Conservation (phyloP, 2,113 vertebrate species). For the Aegithalos caudatus region DNA sequence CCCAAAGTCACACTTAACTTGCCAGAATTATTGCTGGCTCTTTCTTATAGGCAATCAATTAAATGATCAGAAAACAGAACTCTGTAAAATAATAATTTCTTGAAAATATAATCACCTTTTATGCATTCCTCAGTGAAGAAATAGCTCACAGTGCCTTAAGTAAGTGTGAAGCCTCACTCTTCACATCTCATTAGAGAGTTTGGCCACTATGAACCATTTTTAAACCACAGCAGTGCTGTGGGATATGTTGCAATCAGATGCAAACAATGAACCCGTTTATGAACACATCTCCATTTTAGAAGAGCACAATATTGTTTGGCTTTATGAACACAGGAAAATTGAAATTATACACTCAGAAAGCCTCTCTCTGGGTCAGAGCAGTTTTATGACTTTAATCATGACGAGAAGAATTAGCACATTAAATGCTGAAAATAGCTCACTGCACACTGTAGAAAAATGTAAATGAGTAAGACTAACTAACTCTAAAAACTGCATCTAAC, state of each 20-base stretch:
- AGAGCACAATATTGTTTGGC: background rate
- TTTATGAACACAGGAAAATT: slow-evolving; percentile 16
- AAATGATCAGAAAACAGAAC: background rate
- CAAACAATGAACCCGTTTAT: background rate
- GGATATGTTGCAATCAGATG: background rate
- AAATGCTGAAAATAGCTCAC: slow-evolving; percentile 2
- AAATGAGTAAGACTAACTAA: background rate
- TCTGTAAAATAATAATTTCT: background rate
- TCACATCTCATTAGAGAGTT: background rate
- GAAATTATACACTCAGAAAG: slow-evolving; percentile 18
- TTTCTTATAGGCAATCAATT: background rate
- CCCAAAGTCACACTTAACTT: background rate
- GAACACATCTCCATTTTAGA: background rate
- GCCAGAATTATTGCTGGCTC: background rate
- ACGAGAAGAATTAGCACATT: slow-evolving; percentile 11
- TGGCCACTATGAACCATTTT: background rate
- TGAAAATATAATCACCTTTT: background rate
- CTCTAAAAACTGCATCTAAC: background rate
- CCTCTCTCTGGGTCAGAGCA: slow-evolving; percentile 13
- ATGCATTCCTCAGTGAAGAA: background rate
- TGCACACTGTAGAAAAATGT: background rate
- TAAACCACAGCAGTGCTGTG: background rate
- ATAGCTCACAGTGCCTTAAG: background rate
- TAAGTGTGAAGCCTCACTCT: background rate
- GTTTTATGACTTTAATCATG: slow-evolving; percentile 15